Evolutionary conservation across 1,140 invertebrate genomes (phyloP), one percentile per base, ranked within the genome.

Genomic region (Pseudachorutes palmiensis): DNA sequence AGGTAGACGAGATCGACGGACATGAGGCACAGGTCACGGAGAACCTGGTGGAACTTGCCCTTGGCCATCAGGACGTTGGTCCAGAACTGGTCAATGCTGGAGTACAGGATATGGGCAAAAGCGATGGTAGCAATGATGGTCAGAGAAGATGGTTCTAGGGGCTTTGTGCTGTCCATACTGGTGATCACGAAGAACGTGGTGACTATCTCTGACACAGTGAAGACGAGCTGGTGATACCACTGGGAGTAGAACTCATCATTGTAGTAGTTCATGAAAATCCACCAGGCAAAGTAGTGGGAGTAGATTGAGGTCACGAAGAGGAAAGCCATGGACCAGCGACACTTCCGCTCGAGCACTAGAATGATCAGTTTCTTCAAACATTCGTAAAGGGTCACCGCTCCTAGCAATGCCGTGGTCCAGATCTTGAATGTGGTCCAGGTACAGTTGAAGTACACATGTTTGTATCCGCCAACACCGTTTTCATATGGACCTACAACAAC

Each of bases 271-370:
- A 90, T 85, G 71, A 87, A 88, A 26, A 83, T 83, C 89, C 89
- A 92, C 88, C 88, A 90, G 1, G 87, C 85, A 75, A 91, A 91
- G 75, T 91, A 91, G 75, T 92, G 87, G 0, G 89, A 88, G 76
- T 89, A 90, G 62, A 90, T 31, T 0, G 87, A 86, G 16, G 84
- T 80, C 2, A 84, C 71, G 74, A 90, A 89, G 1, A 91, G 79
- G 14, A 86, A 72, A 26, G 87, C 76, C 88, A 91, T 90, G n/a
- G 81, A 83, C 62, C 78, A 79, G 69, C 88, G 80, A 16, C 88
- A 74, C 68, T 82, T 79, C 49, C 81, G 76, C 36, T 81, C 77
- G 49, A 84, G 78, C 55, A 83, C 80, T 51, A 89, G 74, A 30
- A 76, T 76, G 28, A 85, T 77, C 28, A 90, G 75, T 71, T 85